Conservation (phyloP, 2,888 invertebrate genomes). For the Bugulina stolonifera region DNA sequence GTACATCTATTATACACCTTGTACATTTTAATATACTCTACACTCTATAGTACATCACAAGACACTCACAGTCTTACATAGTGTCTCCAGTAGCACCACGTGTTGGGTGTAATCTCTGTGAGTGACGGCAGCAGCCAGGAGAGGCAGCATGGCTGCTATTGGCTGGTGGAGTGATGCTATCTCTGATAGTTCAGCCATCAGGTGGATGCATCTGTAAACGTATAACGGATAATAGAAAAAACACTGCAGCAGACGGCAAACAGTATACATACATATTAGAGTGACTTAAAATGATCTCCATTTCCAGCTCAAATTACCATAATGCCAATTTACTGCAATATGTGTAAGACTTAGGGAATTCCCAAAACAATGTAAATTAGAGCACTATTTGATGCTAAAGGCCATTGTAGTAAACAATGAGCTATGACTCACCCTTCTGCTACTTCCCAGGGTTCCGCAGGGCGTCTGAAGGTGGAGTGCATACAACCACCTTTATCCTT, state of each 20-base stretch:
- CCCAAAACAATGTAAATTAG: neutral
- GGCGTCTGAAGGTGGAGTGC: conserved; percentile 54
- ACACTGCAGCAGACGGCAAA: no score
- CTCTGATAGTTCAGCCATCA: conserved; percentile 54
- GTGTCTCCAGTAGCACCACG: conserved; percentile 55
- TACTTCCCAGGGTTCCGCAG: conserved; percentile 58
- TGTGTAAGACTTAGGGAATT: no score
- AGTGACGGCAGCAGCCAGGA: conserved; percentile 52
- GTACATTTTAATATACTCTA: no score
- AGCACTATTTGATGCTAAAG: no score
- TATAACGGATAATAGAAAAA: no score
- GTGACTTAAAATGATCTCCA: no score
- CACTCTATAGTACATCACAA: no score
- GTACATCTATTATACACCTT: no score
- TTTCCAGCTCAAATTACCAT: no score
- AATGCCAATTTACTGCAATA: no score
- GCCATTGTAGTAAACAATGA: no score
- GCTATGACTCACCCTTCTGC: conserved; percentile 56
- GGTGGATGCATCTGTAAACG: conserved; percentile 55
- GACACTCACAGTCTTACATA: conserved; percentile 56
- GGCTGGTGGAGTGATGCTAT: conserved; percentile 42
- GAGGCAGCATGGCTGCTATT: conserved; percentile 50
- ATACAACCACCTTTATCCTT: conserved; percentile 52
- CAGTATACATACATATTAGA: no score
- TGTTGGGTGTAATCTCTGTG: conserved; percentile 56